Evolutionary conservation across 2,888 invertebrate species (phyloP), one percentile per base, ranked within the genome.

Genomic region (Torymus tubicola): DNA sequence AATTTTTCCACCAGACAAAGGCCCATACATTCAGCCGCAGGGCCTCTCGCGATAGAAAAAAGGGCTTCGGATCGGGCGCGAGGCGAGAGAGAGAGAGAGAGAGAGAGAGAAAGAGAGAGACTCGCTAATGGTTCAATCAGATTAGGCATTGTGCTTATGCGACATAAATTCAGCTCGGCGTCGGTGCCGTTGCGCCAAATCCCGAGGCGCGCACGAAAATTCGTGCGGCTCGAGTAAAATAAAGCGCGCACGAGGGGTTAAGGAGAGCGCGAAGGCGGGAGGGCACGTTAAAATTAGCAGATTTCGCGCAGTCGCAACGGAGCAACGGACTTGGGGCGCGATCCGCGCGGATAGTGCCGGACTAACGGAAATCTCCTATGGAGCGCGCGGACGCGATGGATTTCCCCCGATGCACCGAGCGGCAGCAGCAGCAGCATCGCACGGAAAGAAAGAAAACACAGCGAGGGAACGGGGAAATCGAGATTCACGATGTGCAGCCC

Each of bases 361-460:
- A 83, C 80, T 85, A 85, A 85, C 85, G 85, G 84, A 85, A 84
- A 85, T 85, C 84, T 83, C 77, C 75, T 82, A 78, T 82, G 82
- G 82, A 79, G 65, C 70, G 60, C 80, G 65, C 68, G 60, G 75
- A 67, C 53, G 68, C 76, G 68, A 76, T 80, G 75, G 75, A 75
- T 75, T 80, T 72, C 53, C 70, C 64, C 21, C 52, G 65, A 63
- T 61, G 18, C 13, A 11, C 31, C 13, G 55, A 18, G 13, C 57
- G 11, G 16, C 67, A 13, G n/a, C 16, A 21, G 16, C 67, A 13
- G n/a, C 16, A 21, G 24, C 42, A 13, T 16, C 16, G 42, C 31
- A n/a, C 16, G 52, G 4, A 67, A 67, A 16, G 12, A 67, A 52
- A 12, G 16, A 52, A 67, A 16, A n/a, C 42, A 5, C 4, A n/a